Evolutionary conservation across 2,888 invertebrate species (phyloP).

Genomic region (Pelosia muscerda): DNA sequence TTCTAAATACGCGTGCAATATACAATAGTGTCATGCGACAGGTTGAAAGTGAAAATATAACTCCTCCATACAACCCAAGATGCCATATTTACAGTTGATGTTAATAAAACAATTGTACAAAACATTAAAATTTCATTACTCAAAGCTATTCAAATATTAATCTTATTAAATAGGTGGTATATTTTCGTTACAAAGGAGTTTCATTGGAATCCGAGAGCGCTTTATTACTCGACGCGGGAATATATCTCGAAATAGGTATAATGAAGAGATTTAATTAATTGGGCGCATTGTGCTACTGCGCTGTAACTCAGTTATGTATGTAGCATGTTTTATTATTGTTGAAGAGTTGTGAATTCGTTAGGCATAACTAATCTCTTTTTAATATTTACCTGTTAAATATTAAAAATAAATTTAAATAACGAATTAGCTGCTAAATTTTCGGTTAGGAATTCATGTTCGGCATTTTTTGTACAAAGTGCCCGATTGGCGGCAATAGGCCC

Average conservation of each 20-base stretch:
- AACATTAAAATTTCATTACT: not conserved
- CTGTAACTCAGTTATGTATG: slow-evolving; percentile 1
- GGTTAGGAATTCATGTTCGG: too few species aligned
- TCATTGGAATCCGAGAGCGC: slow-evolving; percentile 1
- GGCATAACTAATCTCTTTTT: too few species aligned
- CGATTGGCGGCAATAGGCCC: too few species aligned
- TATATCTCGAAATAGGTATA: slow-evolving; percentile 16
- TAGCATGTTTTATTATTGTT: slow-evolving; percentile 4
- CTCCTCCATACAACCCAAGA: too few species aligned
- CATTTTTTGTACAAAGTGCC: too few species aligned
- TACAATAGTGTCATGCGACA: too few species aligned
- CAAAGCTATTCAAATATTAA: not conserved
- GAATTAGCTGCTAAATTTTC: too few species aligned
- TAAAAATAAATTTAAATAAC: too few species aligned
- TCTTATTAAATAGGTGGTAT: not conserved
- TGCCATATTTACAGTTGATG: not conserved
- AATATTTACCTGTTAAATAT: too few species aligned
- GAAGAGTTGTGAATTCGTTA: too few species aligned
- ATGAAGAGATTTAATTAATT: slow-evolving; percentile 39
- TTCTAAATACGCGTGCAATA: too few species aligned
- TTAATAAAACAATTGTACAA: not conserved
- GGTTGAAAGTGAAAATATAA: too few species aligned
- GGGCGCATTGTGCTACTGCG: slow-evolving; percentile 19
- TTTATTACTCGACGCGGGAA: slow-evolving; percentile 27
- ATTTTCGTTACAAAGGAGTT: slow-evolving; percentile 6